Conservation (phyloP, 2,888 invertebrate species). For the Baronia brevicornis region DNA sequence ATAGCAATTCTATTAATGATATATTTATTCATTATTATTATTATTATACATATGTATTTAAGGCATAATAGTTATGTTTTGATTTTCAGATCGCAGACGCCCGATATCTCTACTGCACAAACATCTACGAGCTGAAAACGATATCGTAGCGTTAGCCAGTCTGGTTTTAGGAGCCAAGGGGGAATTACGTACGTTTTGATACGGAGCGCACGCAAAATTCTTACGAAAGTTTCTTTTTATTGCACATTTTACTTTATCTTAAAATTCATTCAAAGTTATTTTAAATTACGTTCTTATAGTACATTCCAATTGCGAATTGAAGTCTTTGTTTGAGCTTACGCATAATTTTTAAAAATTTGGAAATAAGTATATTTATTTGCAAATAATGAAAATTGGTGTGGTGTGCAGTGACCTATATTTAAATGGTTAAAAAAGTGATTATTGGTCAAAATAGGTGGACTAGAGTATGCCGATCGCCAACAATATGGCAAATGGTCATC, state of each 20-base stretch:
- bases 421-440: conserved; percentile 32
- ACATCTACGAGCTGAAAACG: too few species aligned
- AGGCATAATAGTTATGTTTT: too few species aligned
- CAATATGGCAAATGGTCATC: conserved; percentile 31
- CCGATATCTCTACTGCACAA: too few species aligned
- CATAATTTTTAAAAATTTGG: too few species aligned
- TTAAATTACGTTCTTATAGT: background rate
- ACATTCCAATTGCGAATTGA: background rate
- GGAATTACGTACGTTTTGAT: conserved; percentile 26
- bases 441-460: conserved; percentile 52
- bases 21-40: too few species aligned
- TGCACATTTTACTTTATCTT: background rate
- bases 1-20: too few species aligned
- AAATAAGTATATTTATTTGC: background rate
- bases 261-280: background rate
- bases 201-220: conserved; percentile 10
- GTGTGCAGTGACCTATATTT: conserved; percentile 22
- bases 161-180: conserved; percentile 31
- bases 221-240: conserved; percentile 22
- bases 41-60: too few species aligned
- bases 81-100: too few species aligned
- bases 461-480: conserved; percentile 19
- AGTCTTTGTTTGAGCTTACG: too few species aligned
- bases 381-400: background rate
- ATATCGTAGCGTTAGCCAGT: too few species aligned